A percentile compares a stretch with the other conserved stretches of the same genome.
These are phyloP conservation scores for Nicator chloris DNA, from an alignment of 2,113 vertebrate species.

Conservation along the genomic window DNA sequence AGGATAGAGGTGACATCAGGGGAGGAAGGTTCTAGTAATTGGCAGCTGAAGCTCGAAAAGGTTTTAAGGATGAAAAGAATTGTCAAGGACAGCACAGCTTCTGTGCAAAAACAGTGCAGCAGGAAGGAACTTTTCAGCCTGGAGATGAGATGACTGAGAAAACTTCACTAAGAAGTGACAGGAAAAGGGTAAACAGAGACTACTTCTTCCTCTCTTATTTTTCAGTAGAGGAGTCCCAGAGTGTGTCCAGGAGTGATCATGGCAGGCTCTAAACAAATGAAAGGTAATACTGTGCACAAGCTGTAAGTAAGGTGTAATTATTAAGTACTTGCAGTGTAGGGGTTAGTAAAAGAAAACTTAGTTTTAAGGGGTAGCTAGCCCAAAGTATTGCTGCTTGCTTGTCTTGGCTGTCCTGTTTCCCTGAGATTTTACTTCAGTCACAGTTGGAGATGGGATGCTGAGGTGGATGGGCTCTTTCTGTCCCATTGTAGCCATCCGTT, in stretches of 20 bases:
- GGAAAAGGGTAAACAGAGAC: neutral
- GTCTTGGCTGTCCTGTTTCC: neutral
- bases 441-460: neutral
- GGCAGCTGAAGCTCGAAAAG: neutral
- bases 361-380: neutral
- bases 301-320: neutral
- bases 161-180: neutral
- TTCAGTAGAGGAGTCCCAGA: neutral
- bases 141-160: neutral
- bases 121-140: neutral
- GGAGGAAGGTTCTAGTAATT: neutral
- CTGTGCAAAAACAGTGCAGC: neutral
- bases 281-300: neutral
- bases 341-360: neutral
- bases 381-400: neutral
- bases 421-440: neutral
- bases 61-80: neutral
- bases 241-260: neutral
- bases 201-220: neutral
- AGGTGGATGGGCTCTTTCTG: neutral
- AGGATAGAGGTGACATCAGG: neutral
- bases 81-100: neutral
- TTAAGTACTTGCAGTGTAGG: neutral
- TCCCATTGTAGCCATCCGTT: neutral
- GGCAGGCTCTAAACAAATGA: neutral